Percentiles rank a stretch among this genome's conserved stretches.
Evolutionary conservation across 1,140 invertebrate species (phyloP).

Genomic region (Drosophila trapezifrons): DNA sequence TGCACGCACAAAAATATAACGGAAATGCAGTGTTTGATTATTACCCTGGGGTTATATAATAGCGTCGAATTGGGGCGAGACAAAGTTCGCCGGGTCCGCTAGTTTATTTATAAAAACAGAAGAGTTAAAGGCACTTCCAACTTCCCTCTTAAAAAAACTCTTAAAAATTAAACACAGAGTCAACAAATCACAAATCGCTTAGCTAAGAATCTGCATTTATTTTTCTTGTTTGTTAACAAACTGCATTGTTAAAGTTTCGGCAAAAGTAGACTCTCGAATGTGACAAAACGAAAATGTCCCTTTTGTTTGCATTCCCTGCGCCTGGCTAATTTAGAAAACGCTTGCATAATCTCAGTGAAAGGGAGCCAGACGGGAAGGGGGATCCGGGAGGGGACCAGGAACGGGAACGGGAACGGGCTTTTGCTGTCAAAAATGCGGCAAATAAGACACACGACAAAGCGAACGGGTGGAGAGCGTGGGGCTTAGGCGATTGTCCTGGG

Average conservation of each 20-base stretch:
- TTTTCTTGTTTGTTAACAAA: slow-evolving; percentile 9
- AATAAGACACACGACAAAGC: slow-evolving; percentile 52
- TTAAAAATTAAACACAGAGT: no score
- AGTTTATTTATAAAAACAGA: no score
- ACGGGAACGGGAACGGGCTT: neutral
- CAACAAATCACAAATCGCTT: slow-evolving; percentile 1
- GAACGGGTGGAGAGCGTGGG: neutral
- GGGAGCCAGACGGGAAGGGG: neutral
- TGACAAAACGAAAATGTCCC: slow-evolving; percentile 24
- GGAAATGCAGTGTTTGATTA: no score
- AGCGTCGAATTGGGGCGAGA: no score
- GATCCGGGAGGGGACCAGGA: neutral
- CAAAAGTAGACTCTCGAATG: slow-evolving; percentile 21
- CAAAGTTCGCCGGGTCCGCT: no score
- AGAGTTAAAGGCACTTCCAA: no score
- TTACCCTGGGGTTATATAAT: no score
- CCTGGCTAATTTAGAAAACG: slow-evolving; percentile 48
- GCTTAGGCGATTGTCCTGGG: slow-evolving; percentile 10
- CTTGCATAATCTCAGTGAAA: slow-evolving; percentile 51
- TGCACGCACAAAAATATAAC: no score
- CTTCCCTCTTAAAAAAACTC: no score
- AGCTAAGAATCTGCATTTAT: slow-evolving; percentile 4
- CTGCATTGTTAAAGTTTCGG: slow-evolving; percentile 20
- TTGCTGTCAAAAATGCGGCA: slow-evolving; percentile 66
- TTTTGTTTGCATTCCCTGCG: slow-evolving; percentile 37